These are phyloP conservation scores for Nudaria mundana DNA, from an alignment of 2,888 invertebrate genomes.

Conservation along the genomic window DNA sequence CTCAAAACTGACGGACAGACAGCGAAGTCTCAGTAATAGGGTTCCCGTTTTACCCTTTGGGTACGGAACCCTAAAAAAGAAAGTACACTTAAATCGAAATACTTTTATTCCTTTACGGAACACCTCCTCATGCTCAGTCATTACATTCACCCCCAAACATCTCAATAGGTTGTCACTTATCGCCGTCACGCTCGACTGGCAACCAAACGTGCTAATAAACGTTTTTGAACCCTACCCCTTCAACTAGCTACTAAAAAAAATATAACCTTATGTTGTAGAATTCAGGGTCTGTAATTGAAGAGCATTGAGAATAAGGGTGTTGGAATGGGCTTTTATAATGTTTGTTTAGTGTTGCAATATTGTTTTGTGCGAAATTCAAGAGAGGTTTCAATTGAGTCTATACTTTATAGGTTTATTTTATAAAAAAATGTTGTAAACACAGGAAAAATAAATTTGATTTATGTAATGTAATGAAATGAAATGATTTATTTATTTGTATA, in stretches of 20 bases:
- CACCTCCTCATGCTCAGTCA: conserved; percentile 25
- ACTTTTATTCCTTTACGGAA: conserved; percentile 3
- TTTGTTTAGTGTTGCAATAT: conserved; percentile 44
- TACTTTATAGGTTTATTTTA: too few species aligned
- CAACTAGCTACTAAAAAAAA: conserved; percentile 10
- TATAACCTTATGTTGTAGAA: not conserved
- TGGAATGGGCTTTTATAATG: conserved; percentile 41
- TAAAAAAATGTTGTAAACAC: too few species aligned
- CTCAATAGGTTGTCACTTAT: conserved; percentile 70
- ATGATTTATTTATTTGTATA: too few species aligned
- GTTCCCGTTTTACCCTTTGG: too few species aligned
- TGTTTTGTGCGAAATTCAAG: conserved; percentile 37
- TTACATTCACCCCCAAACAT: conserved; percentile 41
- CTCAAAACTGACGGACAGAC: too few species aligned
- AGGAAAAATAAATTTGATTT: too few species aligned
- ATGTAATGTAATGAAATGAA: too few species aligned
- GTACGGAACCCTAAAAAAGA: too few species aligned
- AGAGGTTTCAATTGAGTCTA: too few species aligned
- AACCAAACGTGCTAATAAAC: conserved; percentile 70
- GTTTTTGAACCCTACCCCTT: conserved; percentile 57
- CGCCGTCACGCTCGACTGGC: conserved; percentile 63
- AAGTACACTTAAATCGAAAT: not conserved
- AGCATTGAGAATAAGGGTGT: conserved; percentile 25
- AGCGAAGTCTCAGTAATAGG: too few species aligned
- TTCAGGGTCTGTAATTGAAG: conserved; percentile 4